Percentiles rank a stretch among this genome's conserved stretches.
phyloP scores from a whole-genome alignment of 2,797 vertebrate species.

The Phataginus tricuspis region DNA sequence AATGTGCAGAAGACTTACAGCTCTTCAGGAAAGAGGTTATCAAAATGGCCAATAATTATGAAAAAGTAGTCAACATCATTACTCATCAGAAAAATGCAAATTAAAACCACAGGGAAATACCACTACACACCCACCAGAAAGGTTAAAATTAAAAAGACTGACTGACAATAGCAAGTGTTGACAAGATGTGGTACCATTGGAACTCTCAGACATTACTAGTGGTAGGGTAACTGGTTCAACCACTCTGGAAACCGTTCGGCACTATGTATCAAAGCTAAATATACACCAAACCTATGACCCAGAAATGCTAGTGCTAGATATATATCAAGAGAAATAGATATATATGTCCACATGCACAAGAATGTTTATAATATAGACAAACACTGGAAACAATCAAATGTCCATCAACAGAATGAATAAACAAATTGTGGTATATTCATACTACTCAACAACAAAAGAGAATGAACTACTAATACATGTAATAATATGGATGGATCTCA shows the following conservation, averaged over 20 bases:
- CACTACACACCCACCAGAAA: not conserved
- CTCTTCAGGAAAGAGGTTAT: slow-evolving; percentile 1
- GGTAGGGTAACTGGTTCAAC: not conserved
- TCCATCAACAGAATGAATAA: not conserved
- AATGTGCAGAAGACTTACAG: not conserved
- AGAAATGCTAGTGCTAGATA: not conserved
- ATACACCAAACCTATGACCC: not conserved
- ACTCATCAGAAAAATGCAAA: slow-evolving; percentile 53
- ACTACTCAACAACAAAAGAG: slow-evolving; percentile 5
- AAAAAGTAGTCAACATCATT: slow-evolving; percentile 40
- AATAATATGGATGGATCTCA: not conserved
- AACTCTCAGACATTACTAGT: not conserved
- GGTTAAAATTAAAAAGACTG: slow-evolving; percentile 28
- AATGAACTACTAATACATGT: slow-evolving; percentile 22
- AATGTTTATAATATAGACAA: not conserved
- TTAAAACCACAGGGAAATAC: slow-evolving; percentile 21
- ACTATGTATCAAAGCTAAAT: slow-evolving; percentile 22
- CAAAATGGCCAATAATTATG: slow-evolving; percentile 6
- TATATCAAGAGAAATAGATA: slow-evolving; percentile 12
- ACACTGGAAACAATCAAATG: slow-evolving; percentile 20
- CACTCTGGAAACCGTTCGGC: slow-evolving; percentile 22
- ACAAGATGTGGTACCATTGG: not conserved
- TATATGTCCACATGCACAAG: not conserved
- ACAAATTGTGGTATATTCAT: not conserved
- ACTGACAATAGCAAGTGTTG: slow-evolving; percentile 1